Percentiles rank a stretch among this genome's conserved stretches.
Evolutionary conservation across 2,797 vertebrate genomes (phyloP).

Genomic region (Semaprochilodus insignis): DNA sequence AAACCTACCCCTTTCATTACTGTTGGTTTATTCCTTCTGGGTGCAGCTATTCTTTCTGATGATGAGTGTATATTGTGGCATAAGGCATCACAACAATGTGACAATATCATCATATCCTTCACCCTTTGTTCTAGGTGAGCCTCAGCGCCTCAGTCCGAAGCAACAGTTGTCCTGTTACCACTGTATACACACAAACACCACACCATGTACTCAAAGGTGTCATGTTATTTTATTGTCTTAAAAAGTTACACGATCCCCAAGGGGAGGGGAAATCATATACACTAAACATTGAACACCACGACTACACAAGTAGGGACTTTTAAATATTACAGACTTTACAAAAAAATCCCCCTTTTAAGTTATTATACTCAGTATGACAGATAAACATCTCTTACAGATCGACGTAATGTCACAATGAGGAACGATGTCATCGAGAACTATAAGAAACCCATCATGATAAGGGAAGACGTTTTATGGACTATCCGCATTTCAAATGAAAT

Average conservation of each 20-base stretch:
- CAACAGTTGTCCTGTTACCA: not conserved
- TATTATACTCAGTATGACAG: constrained; percentile 98
- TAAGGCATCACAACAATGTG: no score
- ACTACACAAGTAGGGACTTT: constrained; percentile 97
- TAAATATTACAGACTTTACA: constrained; percentile 95
- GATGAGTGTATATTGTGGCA: no score
- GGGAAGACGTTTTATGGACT: constrained; percentile 99
- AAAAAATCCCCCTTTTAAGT: constrained; percentile 96
- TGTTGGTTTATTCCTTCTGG: no score
- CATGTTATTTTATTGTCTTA: constrained; percentile 96
- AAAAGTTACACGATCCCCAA: constrained; percentile 99
- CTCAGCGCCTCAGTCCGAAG: not conserved
- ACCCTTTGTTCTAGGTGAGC: not conserved
- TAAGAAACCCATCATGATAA: constrained; percentile 94
- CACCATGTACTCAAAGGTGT: constrained; percentile 88
- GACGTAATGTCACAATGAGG: constrained; percentile 94
- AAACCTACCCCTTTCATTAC: no score
- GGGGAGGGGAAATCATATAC: constrained; percentile 91
- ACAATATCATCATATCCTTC: no score
- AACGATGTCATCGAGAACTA: constrained; percentile 96
- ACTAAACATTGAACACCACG: constrained; percentile 97
- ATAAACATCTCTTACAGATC: constrained; percentile 99
- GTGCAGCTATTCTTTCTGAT: no score
- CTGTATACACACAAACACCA: constrained; percentile 36
- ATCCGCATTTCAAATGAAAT: constrained; percentile 92